Percentiles rank a stretch among this genome's conserved stretches.
Evolutionary conservation across 2,888 invertebrate genomes (phyloP).

Genomic region (Rhagium mordax): DNA sequence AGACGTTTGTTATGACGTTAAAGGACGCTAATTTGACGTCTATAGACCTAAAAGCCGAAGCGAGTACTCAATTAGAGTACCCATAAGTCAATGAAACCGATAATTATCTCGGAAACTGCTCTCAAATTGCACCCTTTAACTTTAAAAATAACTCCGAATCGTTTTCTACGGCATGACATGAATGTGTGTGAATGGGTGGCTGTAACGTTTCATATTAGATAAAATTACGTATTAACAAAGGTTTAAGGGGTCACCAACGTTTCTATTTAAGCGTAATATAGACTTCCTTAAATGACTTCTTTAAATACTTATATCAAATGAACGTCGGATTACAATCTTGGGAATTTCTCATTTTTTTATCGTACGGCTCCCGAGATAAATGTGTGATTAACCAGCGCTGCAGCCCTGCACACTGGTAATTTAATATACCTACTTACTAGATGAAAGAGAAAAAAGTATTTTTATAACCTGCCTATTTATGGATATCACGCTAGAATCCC

Average conservation of each 20-base stretch:
- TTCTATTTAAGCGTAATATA: background rate
- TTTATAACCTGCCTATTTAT: background rate
- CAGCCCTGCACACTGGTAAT: background rate
- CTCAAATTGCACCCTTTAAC: constrained; percentile 30
- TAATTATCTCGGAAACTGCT: constrained; percentile 25
- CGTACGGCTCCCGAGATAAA: background rate
- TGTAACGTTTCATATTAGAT: background rate
- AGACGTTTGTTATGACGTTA: constrained; percentile 63
- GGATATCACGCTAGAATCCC: constrained; percentile 10
- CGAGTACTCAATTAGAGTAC: constrained; percentile 30
- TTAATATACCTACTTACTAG: background rate
- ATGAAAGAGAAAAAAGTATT: background rate
- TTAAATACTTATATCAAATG: background rate
- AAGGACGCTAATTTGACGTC: constrained; percentile 65
- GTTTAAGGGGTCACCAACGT: no score
- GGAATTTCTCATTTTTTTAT: background rate
- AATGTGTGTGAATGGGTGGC: constrained; percentile 16
- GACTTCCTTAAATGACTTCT: background rate
- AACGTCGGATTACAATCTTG: no score
- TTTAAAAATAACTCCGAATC: constrained; percentile 10
- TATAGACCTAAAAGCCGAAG: constrained; percentile 43
- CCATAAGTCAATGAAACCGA: constrained; percentile 31
- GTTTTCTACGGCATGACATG: constrained; percentile 15
- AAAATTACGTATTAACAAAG: no score
- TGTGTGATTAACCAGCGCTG: background rate